phyloP scores from a whole-genome alignment of 2,113 vertebrate genomes.

The Semnornis frantzii region DNA sequence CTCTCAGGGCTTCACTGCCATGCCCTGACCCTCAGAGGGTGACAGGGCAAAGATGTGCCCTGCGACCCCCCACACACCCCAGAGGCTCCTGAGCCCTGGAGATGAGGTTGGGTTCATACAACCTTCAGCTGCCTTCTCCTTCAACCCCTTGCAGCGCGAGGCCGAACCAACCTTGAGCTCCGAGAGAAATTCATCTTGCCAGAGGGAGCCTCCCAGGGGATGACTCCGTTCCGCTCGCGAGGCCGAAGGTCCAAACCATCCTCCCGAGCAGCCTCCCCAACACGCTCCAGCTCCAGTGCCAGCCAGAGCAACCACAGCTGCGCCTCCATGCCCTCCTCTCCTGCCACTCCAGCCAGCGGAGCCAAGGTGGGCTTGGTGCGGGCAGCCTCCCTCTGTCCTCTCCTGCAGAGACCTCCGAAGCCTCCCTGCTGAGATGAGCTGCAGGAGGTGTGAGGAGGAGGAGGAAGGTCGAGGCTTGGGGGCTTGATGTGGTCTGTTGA shows the following conservation, averaged over 20 bases:
- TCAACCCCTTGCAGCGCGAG: constrained; percentile 82
- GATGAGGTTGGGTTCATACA: rapidly evolving
- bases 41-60: background rate
- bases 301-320: constrained; percentile 96
- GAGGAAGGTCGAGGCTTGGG: background rate
- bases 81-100: rapidly evolving
- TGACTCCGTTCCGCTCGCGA: constrained; percentile 92
- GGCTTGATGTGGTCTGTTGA: rapidly evolving
- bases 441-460: background rate
- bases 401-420: background rate
- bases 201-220: constrained; percentile 90
- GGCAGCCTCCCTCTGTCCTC: background rate
- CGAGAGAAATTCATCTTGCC: constrained; percentile 98
- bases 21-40: background rate
- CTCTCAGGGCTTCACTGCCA: background rate
- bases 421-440: rapidly evolving
- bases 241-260: constrained; percentile 95
- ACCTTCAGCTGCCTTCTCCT: background rate
- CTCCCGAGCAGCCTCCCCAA: constrained; percentile 93
- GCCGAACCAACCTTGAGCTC: constrained; percentile 96
- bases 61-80: background rate
- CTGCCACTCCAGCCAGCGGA: constrained; percentile 90
- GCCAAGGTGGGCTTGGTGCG: constrained; percentile 77
- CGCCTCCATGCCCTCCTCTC: constrained; percentile 91
- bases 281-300: constrained; percentile 93